Base-by-base conservation (phyloP, 2,888 invertebrate species). In the Hoplodrina ambigua region DNA sequence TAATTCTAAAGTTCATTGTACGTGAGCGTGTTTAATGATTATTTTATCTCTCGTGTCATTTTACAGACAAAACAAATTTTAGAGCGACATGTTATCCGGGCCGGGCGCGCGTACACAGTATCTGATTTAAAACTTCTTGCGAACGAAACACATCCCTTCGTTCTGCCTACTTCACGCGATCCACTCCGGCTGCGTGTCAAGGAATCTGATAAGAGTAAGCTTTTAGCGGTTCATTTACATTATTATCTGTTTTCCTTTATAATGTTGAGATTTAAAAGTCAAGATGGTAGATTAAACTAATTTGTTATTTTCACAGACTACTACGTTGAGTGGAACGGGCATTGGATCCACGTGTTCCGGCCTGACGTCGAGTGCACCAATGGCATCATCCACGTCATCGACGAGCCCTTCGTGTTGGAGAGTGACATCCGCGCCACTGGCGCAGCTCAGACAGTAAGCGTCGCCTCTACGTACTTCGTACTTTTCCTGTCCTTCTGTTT, bases 321-420 rank as follows among this genome's bases (percentile, higher is more conserved):
- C 95, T 97, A 97, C 87, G 97, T 99, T 74, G 97, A 97, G 89
- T 99, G 98, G 99, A 97, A 98, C 87, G 97, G 97, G 75, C 97
- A 97, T 89, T 97, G 97, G 96, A 98, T 98, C 86, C 97, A 97
- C 86, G 98, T 99, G 60, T 97, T 97, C 92, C 97, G 99, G 80
- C 98, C 99, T 33, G 99, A 99, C 92, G 98, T 99, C 6, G 98
- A 98, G 88, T 99, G 99, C 93, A 99, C 98, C 92, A 99, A 99
- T 91, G 99, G 99, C 63, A 98, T 99, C 85, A 99, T 99, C 85
- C 99, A 99, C 93, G 98, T 99, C 78, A 98, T 99, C 88, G 99
- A 99, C 90, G 97, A 97, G 82, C 99, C 99, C 7, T 97, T 99
- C 89, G 95, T 99, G 73, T 97, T 97, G 88, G 98, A 98, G 87